Evolutionary conservation across 2,888 invertebrate genomes (phyloP).

Genomic region (Patella ulyssiponensis): DNA sequence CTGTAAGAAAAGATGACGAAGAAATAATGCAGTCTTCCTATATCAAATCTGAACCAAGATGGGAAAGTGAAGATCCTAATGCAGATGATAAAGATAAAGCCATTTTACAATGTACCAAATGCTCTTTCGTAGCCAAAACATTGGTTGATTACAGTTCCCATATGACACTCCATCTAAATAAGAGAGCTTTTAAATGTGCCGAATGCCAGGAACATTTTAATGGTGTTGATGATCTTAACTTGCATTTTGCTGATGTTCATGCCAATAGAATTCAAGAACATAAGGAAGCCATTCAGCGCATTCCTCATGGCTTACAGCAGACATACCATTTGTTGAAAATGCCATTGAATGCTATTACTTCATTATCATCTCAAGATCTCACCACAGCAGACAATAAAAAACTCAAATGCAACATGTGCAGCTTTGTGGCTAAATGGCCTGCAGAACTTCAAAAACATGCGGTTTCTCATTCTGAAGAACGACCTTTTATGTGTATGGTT

Average conservation of each 20-base stretch:
- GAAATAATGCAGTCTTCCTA: constrained; percentile 20
- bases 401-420: constrained; percentile 69
- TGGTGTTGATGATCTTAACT: constrained; percentile 66
- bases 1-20: constrained; percentile 45
- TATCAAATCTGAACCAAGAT: constrained; percentile 39
- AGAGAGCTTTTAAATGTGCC: constrained; percentile 64
- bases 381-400: constrained; percentile 45
- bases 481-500: constrained; percentile 68
- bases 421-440: constrained; percentile 69
- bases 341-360: constrained; percentile 60
- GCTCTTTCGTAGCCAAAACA: constrained; percentile 60
- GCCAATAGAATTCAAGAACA: constrained; percentile 59
- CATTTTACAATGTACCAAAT: constrained; percentile 59
- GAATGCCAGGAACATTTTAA: constrained; percentile 67
- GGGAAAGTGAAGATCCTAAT: constrained; percentile 35
- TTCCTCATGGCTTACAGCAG: constrained; percentile 64
- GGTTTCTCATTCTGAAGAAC: constrained; percentile 68
- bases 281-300: constrained; percentile 64
- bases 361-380: constrained; percentile 52
- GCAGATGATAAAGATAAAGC: constrained; percentile 26
- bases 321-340: constrained; percentile 64
- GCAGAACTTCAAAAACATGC: constrained; percentile 71
- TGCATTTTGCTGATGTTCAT: constrained; percentile 66
- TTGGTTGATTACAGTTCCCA: constrained; percentile 62
- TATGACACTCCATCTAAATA: constrained; percentile 62